Base-by-base conservation (phyloP, 2,888 invertebrate genomes). In the Alviniconcha strummeri region DNA sequence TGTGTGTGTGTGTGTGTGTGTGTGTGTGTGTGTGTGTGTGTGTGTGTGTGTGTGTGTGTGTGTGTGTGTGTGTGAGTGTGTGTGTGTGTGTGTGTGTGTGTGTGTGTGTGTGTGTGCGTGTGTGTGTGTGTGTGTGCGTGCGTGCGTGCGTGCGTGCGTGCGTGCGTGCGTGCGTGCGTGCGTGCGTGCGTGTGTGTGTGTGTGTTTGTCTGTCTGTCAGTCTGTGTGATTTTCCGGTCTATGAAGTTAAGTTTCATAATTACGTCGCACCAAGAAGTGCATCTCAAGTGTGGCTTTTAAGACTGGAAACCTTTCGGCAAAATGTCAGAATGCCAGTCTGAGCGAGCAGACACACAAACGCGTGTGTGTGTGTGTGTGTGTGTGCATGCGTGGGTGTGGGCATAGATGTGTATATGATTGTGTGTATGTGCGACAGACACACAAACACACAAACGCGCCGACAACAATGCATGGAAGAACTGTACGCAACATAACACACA, bases 121-220 rank as follows among this genome's bases (percentile, higher is more conserved):
- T n/a, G 19, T 55, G 54, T 11, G 17, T 77, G 17, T 15, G 11
- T 71, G 71, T 5, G 17, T 19, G 17, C 17, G 71, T 71, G 71
- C 15, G 71, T 71, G 71, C 15, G 71, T 71, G 71, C 15, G 71
- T 71, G 71, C 15, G 71, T 71, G 71, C 15, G 71, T 71, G 71
- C 15, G 71, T 71, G 71, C 15, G 71, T 71, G 71, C 15, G 71
- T 71, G 71, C 15, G 8, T 71, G 17, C 15, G 71, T 71, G 71
- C 15, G 71, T 71, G 71, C 19, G 17, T 77, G 77, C 19, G 77
- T 60, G n/a, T 60, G 71, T 71, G 71, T 71, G 71, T 71, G 71
- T 71, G 71, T 71, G 71, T 71, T 7, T 57, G 60, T 54, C 8
- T 15, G 52, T 36, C 15, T 9, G n/a, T 60, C 60, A 60, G 8